Base-by-base conservation (phyloP, 1,140 invertebrate species). In the Neocloeon triangulifer region DNA sequence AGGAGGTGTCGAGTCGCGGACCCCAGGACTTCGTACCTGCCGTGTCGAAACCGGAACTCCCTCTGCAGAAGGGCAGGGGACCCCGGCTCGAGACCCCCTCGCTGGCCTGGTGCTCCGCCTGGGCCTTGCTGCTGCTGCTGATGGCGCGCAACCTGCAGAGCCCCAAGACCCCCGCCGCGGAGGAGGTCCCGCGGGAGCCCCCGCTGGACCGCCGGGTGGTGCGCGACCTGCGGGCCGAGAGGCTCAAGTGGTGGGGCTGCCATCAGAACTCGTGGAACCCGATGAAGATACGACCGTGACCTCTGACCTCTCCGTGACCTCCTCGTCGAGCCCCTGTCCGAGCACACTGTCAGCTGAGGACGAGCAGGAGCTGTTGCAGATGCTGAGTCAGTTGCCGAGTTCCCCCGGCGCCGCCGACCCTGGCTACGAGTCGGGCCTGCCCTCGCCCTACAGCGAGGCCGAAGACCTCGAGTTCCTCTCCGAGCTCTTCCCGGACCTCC, bases 261-360 rank as follows among this genome's bases (percentile, higher is more conserved):
- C 70, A 74, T 46, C 74, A 77, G 52, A 73, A 66, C 52, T 67
- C 54, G 43, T 80, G 75, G 76, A 78, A 77, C 47, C 74, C 73
- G n/a, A n/a, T n/a, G n/a, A n/a, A n/a, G n/a, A n/a, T n/a, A n/a
- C n/a, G n/a, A n/a, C n/a, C n/a, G n/a, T n/a, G n/a, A n/a, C n/a
- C n/a, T n/a, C n/a, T n/a, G n/a, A n/a, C n/a, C n/a, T n/a, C n/a
- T n/a, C n/a, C n/a, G n/a, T n/a, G n/a, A n/a, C n/a, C n/a, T n/a
- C n/a, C n/a, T n/a, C n/a, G n/a, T n/a, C n/a, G n/a, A n/a, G n/a
- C n/a, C n/a, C n/a, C n/a, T n/a, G n/a, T n/a, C n/a, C n/a, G n/a
- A n/a, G n/a, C n/a, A n/a, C n/a, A n/a, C n/a, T n/a, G n/a, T n/a
- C n/a, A n/a, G n/a, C n/a, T n/a, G n/a, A n/a, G n/a, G n/a, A n/a